Evolutionary conservation across 2,888 invertebrate genomes (phyloP), one percentile per base, ranked within the genome.

Genomic region (Caenorhabditis doughertyi): DNA sequence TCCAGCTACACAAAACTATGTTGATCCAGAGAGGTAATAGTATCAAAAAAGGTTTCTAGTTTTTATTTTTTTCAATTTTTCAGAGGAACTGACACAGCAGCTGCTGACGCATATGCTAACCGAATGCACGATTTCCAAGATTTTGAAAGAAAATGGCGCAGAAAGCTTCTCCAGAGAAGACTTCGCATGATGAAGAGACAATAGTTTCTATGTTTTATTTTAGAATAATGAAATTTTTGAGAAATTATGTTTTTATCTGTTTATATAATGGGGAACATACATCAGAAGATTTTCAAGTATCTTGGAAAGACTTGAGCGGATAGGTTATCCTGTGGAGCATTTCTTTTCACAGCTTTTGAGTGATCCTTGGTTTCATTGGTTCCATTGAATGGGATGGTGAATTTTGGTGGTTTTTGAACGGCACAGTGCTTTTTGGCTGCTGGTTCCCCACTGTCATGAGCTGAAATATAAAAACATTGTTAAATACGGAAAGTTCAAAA

Each of bases 111-210:
- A 7, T 84, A 84, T 47, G 68, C 76, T 2, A 70, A 56, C 55
- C 29, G 82, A 58, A 79, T 84, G 79, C 84, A 84, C 39, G 84
- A 84, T 58, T 84, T 84, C 80, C 79, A 77, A 64, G 79, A 82
- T 51, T 84, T 84, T 32, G 86, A 86, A 68, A 73, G 84, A 64
- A 77, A 72, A 49, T 79, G 84, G 79, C 74, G 86, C 53, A 71
- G 67, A 42, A 84, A 84, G 65, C 80, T 86, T 55, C 79, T 86
- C 13, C 80, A 81, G 58, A 74, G 68, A 71, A 64, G 83, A 29
- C 60, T 83, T n/a, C 67, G 70, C 32, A 84, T 84, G 84, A 74
- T 85, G 83, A 76, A 53, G 27, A 81, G 64, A 64, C 79, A 83
- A 60, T 83, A 64, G 49, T 25, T 56, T 32, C 0, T 32, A 27